phyloP scores from a whole-genome alignment of 2,113 vertebrate genomes.

The Rhabdomys dilectus region DNA sequence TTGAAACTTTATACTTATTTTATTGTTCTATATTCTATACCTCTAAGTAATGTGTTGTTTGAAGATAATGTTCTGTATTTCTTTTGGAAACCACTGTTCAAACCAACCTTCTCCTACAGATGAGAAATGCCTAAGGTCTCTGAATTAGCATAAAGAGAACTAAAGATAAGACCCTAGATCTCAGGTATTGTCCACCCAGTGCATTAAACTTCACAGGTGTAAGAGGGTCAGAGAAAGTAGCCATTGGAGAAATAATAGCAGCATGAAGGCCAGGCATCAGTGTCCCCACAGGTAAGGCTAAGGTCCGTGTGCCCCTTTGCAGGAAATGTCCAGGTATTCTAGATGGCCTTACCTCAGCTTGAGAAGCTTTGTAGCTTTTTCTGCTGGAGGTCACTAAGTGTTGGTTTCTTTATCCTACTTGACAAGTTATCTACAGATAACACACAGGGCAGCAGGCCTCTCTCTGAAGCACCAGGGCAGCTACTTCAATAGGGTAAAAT shows the following conservation, averaged over 20 bases:
- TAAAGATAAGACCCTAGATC: background rate
- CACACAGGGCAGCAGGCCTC: background rate
- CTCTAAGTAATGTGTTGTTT: background rate
- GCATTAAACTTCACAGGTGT: fast-evolving
- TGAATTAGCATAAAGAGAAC: background rate
- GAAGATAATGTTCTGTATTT: background rate
- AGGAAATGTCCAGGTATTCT: background rate
- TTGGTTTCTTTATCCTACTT: conserved; percentile 46
- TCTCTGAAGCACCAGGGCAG: background rate
- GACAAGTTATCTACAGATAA: conserved; percentile 53
- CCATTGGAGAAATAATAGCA: background rate
- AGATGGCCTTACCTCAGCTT: no score
- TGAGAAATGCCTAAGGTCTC: background rate
- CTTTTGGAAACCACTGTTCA: background rate
- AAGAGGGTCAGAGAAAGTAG: background rate
- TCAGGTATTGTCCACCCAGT: background rate
- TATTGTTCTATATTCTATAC: background rate
- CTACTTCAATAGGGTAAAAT: conserved; percentile 31
- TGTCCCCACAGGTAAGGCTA: background rate
- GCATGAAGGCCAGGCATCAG: background rate
- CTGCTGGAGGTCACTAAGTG: conserved; percentile 23
- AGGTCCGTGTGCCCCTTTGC: background rate
- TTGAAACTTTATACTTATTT: background rate
- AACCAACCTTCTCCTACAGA: background rate
- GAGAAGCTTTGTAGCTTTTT: background rate